phyloP scores from a whole-genome alignment of 2,888 invertebrate genomes.

The Psylliodes chrysocephalus region DNA sequence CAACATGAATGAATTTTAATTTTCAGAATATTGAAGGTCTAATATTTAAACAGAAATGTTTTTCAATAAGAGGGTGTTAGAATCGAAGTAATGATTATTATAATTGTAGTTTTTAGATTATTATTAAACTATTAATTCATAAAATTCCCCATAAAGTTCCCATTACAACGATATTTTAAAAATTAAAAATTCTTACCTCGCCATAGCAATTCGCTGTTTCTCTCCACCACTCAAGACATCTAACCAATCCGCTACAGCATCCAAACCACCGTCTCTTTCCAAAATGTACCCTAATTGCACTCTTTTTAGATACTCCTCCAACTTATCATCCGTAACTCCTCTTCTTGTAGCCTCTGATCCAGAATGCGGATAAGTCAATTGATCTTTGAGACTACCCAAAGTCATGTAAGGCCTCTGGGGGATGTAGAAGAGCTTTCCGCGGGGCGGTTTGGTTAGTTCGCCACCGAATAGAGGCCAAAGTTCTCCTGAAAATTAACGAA shows the following conservation, averaged over 20 bases:
- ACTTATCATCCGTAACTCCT: conserved; percentile 81
- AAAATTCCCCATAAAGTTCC: too few relatives aligned
- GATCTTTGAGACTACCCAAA: conserved; percentile 89
- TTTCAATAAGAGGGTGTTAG: too few relatives aligned
- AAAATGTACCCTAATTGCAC: conserved; percentile 89
- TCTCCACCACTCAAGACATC: conserved; percentile 98
- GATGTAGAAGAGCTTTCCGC: conserved; percentile 95
- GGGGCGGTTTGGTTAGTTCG: conserved; percentile 92
- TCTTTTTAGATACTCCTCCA: conserved; percentile 79
- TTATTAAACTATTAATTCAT: too few relatives aligned
- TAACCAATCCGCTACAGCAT: conserved; percentile 97
- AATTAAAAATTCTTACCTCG: conserved; percentile 66
- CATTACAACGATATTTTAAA: too few relatives aligned
- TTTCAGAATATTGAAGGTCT: too few relatives aligned
- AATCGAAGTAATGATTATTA: too few relatives aligned
- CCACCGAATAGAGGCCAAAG: conserved; percentile 97
- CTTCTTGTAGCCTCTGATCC: conserved; percentile 83
- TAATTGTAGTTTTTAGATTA: too few relatives aligned
- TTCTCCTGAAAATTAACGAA: conserved; percentile 82
- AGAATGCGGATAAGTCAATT: conserved; percentile 94
- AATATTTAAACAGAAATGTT: too few relatives aligned
- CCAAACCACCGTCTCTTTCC: conserved; percentile 87
- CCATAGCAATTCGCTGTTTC: conserved; percentile 99
- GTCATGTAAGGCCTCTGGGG: conserved; percentile 99
- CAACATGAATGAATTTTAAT: too few relatives aligned